Conservation (phyloP, 2,113 vertebrate species). For the Aptenodytes forsteri region DNA sequence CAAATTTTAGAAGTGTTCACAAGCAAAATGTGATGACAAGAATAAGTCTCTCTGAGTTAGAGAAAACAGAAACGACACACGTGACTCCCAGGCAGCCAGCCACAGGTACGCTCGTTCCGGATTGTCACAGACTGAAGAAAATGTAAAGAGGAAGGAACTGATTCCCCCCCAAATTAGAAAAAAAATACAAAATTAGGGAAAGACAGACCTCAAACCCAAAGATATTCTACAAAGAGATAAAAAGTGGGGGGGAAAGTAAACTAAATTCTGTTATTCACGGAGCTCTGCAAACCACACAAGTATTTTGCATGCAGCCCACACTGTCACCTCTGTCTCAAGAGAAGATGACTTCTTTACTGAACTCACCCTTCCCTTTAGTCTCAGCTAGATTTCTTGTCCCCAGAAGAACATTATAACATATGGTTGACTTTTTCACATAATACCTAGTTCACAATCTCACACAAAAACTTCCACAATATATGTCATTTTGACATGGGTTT, state of each 20-base stretch:
- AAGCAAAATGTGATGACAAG: conserved; percentile 12
- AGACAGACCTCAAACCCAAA: neutral
- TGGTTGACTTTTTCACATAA: conserved; percentile 37
- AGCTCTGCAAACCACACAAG: conserved; percentile 2
- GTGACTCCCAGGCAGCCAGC: neutral
- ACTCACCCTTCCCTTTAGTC: neutral
- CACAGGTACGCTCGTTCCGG: neutral
- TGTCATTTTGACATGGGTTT: conserved; percentile 57
- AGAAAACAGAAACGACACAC: neutral
- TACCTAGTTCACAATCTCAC: conserved; percentile 43
- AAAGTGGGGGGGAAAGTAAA: neutral
- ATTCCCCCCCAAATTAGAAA: neutral
- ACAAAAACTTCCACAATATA: conserved; percentile 31
- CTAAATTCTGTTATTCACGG: neutral
- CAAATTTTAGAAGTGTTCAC: neutral
- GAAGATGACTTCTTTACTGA: neutral
- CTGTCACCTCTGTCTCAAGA: neutral
- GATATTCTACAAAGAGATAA: neutral
- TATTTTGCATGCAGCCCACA: neutral
- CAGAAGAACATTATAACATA: conserved; percentile 40
- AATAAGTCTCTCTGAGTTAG: neutral
- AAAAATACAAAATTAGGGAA: neutral
- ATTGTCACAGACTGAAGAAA: neutral
- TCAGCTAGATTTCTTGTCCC: conserved; percentile 33
- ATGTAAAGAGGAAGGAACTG: neutral